Evolutionary conservation across 2,797 vertebrate species (phyloP).

Genomic region (Gobionotothen gibberifrons): DNA sequence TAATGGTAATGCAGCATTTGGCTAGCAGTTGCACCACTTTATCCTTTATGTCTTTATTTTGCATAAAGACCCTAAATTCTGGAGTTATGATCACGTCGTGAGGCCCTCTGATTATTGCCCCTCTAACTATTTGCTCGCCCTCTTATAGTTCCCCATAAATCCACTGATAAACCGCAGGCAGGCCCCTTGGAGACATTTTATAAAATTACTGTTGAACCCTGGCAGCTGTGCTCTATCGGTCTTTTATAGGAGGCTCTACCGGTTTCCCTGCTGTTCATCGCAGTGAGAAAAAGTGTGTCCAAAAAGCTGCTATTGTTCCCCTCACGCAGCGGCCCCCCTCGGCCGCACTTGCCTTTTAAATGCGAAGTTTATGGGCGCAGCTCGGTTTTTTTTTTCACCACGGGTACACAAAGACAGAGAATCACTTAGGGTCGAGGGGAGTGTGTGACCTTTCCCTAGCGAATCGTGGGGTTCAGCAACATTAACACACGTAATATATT

Average conservation of each 20-base stretch:
- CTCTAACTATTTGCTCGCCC: constrained; percentile 67
- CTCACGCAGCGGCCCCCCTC: constrained; percentile 80
- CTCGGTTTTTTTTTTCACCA: constrained; percentile 79
- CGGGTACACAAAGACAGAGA: constrained; percentile 85
- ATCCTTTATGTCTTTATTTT: constrained; percentile 32
- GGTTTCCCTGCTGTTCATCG: constrained; percentile 86
- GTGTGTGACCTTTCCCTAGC: constrained; percentile 88
- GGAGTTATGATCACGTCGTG: constrained; percentile 47
- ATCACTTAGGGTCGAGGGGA: constrained; percentile 88
- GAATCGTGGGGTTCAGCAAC: constrained; percentile 87
- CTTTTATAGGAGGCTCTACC: constrained; percentile 85
- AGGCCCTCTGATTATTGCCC: constrained; percentile 45
- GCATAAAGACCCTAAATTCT: constrained; percentile 37
- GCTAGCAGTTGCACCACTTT: constrained; percentile 56
- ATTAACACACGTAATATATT: constrained; percentile 91
- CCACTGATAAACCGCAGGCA: constrained; percentile 70
- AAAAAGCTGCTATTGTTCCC: constrained; percentile 88
- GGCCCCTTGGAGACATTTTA: constrained; percentile 76
- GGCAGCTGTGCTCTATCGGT: constrained; percentile 84
- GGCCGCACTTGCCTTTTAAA: constrained; percentile 89
- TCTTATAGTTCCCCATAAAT: constrained; percentile 73
- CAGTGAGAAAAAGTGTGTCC: constrained; percentile 89
- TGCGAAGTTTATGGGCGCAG: constrained; percentile 89
- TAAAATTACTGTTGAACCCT: constrained; percentile 83
- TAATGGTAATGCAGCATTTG: constrained; percentile 76